Conservation (phyloP, 2,113 vertebrate genomes). For the Lonchura striata region DNA sequence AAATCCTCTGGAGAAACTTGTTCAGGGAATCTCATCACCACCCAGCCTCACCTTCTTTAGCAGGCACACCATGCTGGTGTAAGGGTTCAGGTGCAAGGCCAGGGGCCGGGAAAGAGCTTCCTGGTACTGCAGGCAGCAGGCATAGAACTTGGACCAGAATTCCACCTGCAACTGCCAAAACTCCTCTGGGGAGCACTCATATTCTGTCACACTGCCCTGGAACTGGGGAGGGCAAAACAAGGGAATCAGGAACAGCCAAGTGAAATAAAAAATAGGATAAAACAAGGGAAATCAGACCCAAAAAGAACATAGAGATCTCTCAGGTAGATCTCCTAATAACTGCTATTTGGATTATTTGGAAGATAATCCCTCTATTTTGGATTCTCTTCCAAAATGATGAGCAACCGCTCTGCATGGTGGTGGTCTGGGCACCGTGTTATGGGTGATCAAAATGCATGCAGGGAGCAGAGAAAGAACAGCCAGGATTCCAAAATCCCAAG, state of each 20-base stretch:
- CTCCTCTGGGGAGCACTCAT: slow-evolving; percentile 91
- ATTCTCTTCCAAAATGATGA: neutral
- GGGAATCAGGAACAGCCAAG: neutral
- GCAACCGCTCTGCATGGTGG: neutral
- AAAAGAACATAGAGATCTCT: neutral
- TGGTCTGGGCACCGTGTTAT: neutral
- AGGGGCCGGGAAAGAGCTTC: slow-evolving; percentile 86
- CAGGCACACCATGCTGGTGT: slow-evolving; percentile 86
- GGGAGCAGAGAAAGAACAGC: neutral
- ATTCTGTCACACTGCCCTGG: slow-evolving; percentile 88
- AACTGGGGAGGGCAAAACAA: slow-evolving; percentile 68
- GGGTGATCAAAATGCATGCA: accelerated
- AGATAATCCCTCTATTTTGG: neutral
- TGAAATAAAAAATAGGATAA: neutral
- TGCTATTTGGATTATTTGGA: neutral
- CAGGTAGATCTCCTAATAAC: neutral
- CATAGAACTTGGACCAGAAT: slow-evolving; percentile 95
- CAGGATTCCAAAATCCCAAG: neutral
- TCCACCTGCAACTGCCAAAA: slow-evolving; percentile 92
- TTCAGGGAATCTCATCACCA: neutral
- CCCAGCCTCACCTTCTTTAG: slow-evolving; percentile 85
- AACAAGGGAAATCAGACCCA: neutral
- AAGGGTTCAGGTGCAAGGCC: slow-evolving; percentile 81
- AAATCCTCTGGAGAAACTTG: neutral
- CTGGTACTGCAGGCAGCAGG: slow-evolving; percentile 94